A percentile compares a stretch with the other conserved stretches of the same genome.
These are phyloP conservation scores for Meta bourneti DNA, from an alignment of 2,888 invertebrate genomes.

Conservation along the genomic window DNA sequence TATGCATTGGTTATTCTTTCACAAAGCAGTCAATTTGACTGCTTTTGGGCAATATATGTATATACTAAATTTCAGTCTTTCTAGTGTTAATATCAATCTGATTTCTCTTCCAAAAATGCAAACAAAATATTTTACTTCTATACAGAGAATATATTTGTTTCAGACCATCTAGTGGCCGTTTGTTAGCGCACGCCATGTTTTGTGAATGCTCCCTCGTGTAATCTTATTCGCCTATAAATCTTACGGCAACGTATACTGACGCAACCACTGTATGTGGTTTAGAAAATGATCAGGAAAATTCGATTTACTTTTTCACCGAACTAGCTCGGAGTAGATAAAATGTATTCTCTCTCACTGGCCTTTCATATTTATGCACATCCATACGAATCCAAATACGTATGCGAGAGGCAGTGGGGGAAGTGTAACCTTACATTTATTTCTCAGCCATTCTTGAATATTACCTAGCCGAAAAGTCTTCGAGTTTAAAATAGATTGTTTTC, in stretches of 20 bases:
- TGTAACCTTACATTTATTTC: neutral
- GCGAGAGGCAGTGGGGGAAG: neutral
- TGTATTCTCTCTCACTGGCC: too few relatives aligned
- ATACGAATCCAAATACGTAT: neutral
- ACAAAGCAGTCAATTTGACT: too few relatives aligned
- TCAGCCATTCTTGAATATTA: slow-evolving; percentile 16
- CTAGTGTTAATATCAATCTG: too few relatives aligned
- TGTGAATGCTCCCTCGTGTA: neutral
- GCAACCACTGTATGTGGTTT: slow-evolving; percentile 19
- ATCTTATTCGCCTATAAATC: slow-evolving; percentile 5
- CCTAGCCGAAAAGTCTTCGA: neutral
- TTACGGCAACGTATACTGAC: slow-evolving; percentile 2
- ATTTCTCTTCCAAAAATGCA: too few relatives aligned
- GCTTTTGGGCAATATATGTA: too few relatives aligned
- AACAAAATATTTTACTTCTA: too few relatives aligned
- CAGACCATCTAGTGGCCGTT: too few relatives aligned
- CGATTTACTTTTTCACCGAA: slow-evolving; percentile 5
- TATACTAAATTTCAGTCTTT: too few relatives aligned
- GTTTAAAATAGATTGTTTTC: slow-evolving; percentile 18
- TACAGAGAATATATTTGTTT: too few relatives aligned
- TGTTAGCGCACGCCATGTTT: neutral
- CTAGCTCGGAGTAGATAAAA: too few relatives aligned
- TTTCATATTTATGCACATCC: too few relatives aligned
- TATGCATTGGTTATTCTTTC: too few relatives aligned
- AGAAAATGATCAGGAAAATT: slow-evolving; percentile 29